Evolutionary conservation across 2,888 invertebrate genomes (phyloP), one percentile per base, ranked within the genome.

Genomic region (Phyllotreta cruciferae): DNA sequence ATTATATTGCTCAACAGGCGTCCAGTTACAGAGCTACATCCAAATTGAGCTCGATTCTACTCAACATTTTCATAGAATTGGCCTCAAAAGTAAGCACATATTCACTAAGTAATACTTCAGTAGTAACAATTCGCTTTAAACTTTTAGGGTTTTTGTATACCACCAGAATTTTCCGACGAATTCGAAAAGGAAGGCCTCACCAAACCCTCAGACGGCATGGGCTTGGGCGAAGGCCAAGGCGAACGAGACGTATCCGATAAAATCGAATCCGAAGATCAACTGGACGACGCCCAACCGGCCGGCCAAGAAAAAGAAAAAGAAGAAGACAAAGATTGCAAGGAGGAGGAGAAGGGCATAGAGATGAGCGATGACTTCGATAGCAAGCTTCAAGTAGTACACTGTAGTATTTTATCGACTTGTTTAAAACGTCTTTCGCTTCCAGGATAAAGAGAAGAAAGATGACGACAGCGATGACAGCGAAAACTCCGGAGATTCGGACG

Each of bases 291-390:
- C 0, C 86, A 88, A 66, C 90, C 91, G 37, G 89, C 90, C 52
- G 93, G 92, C 74, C 88, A 94, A 74, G 90, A 93, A 66, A 86
- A 89, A 62, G 84, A 85, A 54, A 79, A 85, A 35, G 81, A 85
- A 41, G 88, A 90, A 35, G 87, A 93, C 56, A 86, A 88, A 72
- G 91, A 93, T 75, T 89, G 90, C 72, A 89, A 92, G 74, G 94
- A 96, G 77, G 92, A 94, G 79, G 93, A 96, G 66, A 91, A 94
- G 54, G 96, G 95, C 11, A 90, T 98, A 58, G 96, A 98, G 74
- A 96, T 98, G 95, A 92, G 93, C 11, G 96, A 97, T 70, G 94
- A 98, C 78, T 96, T 98, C 77, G 96, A 96, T 62, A 94, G 92
- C 0, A 90, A 93, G 79, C 80, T 91, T 62, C 93, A 94, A 77